Base-by-base conservation (phyloP, 2,113 vertebrate genomes). In the Cololabis saira region DNA sequence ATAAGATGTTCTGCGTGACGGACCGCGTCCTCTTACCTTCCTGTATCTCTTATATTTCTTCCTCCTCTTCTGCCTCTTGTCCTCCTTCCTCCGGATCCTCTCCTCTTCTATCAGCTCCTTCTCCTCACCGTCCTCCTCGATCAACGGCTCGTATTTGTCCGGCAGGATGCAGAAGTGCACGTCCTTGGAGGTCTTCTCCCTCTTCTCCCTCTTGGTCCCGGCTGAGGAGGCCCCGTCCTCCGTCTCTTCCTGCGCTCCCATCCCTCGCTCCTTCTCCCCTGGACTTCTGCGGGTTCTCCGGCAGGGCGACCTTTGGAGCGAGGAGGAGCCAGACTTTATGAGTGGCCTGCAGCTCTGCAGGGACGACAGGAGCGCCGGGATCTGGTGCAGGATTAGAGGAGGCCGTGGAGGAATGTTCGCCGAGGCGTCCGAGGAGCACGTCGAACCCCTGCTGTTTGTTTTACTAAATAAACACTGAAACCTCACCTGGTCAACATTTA, bases 221-320 rank as follows among this genome's bases (percentile, higher is more conserved):
- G 5, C 21, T 1, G 43, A 12, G 16, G 72, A 37, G 74, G 67
- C 49, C 0, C 8, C 15, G 5, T 53, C 63, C 57, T 73, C 44
- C 44, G 74, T 18, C 42, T 56, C 21, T 16, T 65, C 67, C 47
- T 72, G 40, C 3, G 24, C 59, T 82, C 57, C 81, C 85, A 81
- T 86, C 6, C 41, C 53, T 61, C 4, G 8, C 49, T 47, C 3
- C 15, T 44, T 19, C n/a, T 48, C 55, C 52, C 62, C 43, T 24
- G 37, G 2, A 14, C 11, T 16, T 22, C 37, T 22, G 19, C 22
- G n/a, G 65, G 68, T 89, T 72, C 0, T 93, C 93, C 2, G 93
- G 8, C 92, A 90, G 79, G 90, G 94, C 78, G 93, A 95, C 80
- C 89, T 89, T 88, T 84, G 82, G 71, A 86, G 12, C 5, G 13